These are phyloP conservation scores for Clostera curtula DNA, from an alignment of 2,888 invertebrate genomes.

Conservation along the genomic window DNA sequence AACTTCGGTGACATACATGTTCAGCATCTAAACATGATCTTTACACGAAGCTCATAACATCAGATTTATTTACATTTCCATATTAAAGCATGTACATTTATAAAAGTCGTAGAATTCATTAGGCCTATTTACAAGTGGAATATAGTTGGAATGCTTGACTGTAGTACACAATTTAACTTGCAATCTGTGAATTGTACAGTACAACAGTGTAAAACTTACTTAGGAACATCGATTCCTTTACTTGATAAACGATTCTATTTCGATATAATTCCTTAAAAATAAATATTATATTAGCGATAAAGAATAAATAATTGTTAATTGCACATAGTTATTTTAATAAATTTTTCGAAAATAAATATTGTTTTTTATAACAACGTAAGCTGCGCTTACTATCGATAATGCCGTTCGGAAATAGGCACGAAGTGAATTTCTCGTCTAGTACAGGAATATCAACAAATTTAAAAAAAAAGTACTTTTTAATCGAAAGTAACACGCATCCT, in stretches of 20 bases:
- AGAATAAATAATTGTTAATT: slow-evolving; percentile 68
- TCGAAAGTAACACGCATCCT: slow-evolving; percentile 45
- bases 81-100: slow-evolving; percentile 64
- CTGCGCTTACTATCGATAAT: slow-evolving; percentile 49
- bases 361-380: slow-evolving; percentile 49
- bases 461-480: slow-evolving; percentile 35
- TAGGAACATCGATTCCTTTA: slow-evolving; percentile 68
- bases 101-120: slow-evolving; percentile 57
- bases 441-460: slow-evolving; percentile 36
- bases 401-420: slow-evolving; percentile 51
- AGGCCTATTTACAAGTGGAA: slow-evolving; percentile 75
- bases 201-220: slow-evolving; percentile 51
- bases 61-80: slow-evolving; percentile 63
- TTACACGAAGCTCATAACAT: slow-evolving; percentile 53
- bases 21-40: slow-evolving; percentile 46
- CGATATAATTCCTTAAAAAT: slow-evolving; percentile 65
- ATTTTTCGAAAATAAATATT: slow-evolving; percentile 60
- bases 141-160: slow-evolving; percentile 70
- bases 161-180: slow-evolving; percentile 54
- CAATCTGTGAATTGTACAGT: slow-evolving; percentile 53
- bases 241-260: slow-evolving; percentile 41
- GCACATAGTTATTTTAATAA: slow-evolving; percentile 61
- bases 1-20: slow-evolving; percentile 50
- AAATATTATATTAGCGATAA: slow-evolving; percentile 67
- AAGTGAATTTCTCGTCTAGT: slow-evolving; percentile 38